Evolutionary conservation across 2,113 vertebrate species (phyloP), one percentile per base, ranked within the genome.

Genomic region (Microtus ochrogaster): DNA sequence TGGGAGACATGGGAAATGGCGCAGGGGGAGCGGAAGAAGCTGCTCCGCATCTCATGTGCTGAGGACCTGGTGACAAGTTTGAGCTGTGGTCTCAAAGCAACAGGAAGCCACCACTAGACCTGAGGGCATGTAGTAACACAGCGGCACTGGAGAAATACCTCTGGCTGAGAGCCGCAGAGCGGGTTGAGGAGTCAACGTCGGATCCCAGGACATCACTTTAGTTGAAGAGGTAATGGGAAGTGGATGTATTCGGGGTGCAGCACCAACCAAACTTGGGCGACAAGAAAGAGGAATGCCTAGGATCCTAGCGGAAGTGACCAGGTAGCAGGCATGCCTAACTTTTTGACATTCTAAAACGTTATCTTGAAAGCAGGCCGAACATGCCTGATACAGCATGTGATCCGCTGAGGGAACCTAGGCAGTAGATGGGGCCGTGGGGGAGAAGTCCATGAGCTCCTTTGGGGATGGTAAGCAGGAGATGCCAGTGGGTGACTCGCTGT

Each of bases 11-110:
- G 12, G 4, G 19, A n/a, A 83, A 47, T 6, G 36, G 22, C 36
- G 66, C 33, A 6, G 49, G 49, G 7, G 13, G 41, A 70, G 41
- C 1, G 14, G 28, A 28, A 78, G 78, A 33, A 39, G 41, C 21
- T 81, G 14, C 8, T 1, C 24, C 0, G 3, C 11, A 61, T 39
- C 44, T 63, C 39, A n/a, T 6, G 19, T 0, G 5, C 52, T 47
- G 19, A 94, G 88, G n/a, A 28, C 24, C 76, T 74, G 70, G 44
- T 9, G 36, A 65, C 52, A 87, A 52, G 33, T 76, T 36, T 91
- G 92, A 68, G 68, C 30, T 87, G 85, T 74, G 73, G 39, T 49
- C 55, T 87, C 65, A n/a, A 47, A 61, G 41, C 49, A n/a, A 24
- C 2, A 12, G 65, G 58, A 79, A 88, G 47, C 24, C 49, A 76